Evolutionary conservation across 2,888 invertebrate genomes (phyloP), one percentile per base, ranked within the genome.

Genomic region (Rhorus exstirpatorius): DNA sequence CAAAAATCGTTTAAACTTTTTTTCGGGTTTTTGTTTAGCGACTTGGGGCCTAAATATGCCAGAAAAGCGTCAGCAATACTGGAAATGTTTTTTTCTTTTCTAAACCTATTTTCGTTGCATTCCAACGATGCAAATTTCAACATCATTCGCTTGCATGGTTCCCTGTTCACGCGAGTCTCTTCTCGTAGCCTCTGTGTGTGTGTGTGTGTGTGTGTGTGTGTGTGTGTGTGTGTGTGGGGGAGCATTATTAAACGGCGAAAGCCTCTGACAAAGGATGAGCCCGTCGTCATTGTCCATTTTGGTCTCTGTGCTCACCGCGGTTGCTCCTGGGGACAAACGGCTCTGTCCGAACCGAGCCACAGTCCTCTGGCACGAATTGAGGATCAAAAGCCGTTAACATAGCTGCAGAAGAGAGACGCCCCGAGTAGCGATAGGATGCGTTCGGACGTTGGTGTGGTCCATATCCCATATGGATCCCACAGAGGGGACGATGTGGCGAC

Each of bases 171-270:
- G 8, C 26, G 21, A 31, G 10, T n/a, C 19, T 19, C 31, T 58
- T 8, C n/a, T 44, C n/a, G n/a, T n/a, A n/a, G n/a, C n/a, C n/a
- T n/a, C n/a, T n/a, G n/a, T n/a, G n/a, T n/a, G n/a, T n/a, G n/a
- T n/a, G n/a, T n/a, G n/a, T n/a, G n/a, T n/a, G n/a, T n/a, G n/a
- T n/a, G n/a, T n/a, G n/a, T n/a, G n/a, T n/a, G n/a, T n/a, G n/a
- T n/a, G n/a, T n/a, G n/a, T n/a, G n/a, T n/a, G n/a, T n/a, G n/a
- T n/a, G n/a, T n/a, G n/a, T n/a, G n/a, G n/a, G 71, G 26, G 71
- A 78, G 70, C 71, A 78, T 65, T 78, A 78, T 61, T 44, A 61
- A 78, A 78, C 78, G 60, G 70, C 55, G 49, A 78, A 78, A 78
- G 71, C 71, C 21, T 41, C 44, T n/a, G n/a, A 78, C 78, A 78